Percentiles rank a stretch among this genome's conserved stretches.
Evolutionary conservation across 2,888 invertebrate genomes (phyloP).

Genomic region (Drosophila fulvimacula): DNA sequence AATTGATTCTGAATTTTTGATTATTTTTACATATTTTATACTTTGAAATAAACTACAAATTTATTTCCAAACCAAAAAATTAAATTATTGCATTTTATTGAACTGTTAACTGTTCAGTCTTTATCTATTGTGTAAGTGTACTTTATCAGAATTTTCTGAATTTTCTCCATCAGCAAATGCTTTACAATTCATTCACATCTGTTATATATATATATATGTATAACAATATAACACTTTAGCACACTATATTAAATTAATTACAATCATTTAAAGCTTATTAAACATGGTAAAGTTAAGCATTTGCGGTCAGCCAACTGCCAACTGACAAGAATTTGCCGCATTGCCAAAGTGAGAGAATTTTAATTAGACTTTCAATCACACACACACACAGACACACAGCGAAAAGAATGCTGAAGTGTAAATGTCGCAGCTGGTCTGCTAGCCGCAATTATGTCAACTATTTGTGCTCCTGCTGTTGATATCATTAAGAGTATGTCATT

Average conservation of each 20-base stretch:
- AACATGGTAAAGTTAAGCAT: constrained; percentile 16
- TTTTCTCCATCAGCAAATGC: no score
- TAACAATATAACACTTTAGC: not conserved
- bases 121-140: no score
- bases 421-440: constrained; percentile 36
- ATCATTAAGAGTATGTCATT: constrained; percentile 57
- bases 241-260: not conserved
- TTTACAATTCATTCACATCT: no score
- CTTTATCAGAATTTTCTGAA: no score
- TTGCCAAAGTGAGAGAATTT: constrained; percentile 32
- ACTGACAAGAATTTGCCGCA: constrained; percentile 8
- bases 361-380: constrained; percentile 41
- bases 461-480: constrained; percentile 29
- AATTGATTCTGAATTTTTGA: no score
- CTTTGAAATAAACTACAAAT: no score
- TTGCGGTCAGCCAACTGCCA: constrained; percentile 14
- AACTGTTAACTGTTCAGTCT: no score
- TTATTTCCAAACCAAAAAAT: no score
- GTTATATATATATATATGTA: no score
- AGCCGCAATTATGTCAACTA: constrained; percentile 49
- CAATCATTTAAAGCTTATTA: constrained; percentile 1
- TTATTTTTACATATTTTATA: no score
- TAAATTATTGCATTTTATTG: no score
- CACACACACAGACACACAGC: not conserved
- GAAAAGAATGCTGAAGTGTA: constrained; percentile 31